Base-by-base conservation (phyloP, 2,797 vertebrate genomes). In the Pseudomugil gertrudae region DNA sequence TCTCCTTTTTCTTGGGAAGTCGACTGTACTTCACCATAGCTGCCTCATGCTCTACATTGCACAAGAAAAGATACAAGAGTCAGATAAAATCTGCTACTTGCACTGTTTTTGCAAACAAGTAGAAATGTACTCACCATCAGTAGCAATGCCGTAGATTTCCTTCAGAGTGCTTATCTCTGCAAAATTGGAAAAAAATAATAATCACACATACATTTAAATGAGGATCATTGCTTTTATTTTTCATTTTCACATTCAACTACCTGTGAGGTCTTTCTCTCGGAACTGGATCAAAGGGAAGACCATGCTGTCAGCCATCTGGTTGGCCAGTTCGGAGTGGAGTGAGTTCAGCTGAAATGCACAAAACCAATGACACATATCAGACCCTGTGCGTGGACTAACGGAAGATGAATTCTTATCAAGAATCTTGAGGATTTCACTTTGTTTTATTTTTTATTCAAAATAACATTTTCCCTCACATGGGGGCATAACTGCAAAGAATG, bases 1-100 rank as follows among this genome's bases (percentile, higher is more conserved):
- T 99, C 86, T 98, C 98, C 90, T 93, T 97, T 86, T 95, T 98
- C 87, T 99, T 99, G 43, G 98, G 96, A 76, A 99, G 86, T 57
- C 96, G 93, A 94, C 98, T 99, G 69, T 99, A 99, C 66, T 97
- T 99, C 79, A 97, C 97, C 97, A 99, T 99, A 13, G 98, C 94
- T 38, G 95, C 92, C 76, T 99, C 98, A 21, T 99, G 98, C 85
- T 99, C 98, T 99, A 87, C 27, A 54, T 30, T 35, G 60, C 14
- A 57, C 11, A 13, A 55, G 53, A 21, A 30, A 32, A 14, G 5
- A 63, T 1, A 26, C 23, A 7, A 81, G 43, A 15, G 58, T 69
- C 23, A 62, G 53, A 71, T 2, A 27, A n/a, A 9, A 60, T 66
- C 26, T 33, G 32, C 21, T 35, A 13, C 14, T 2, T 52, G 10